Percentiles rank a stretch among this genome's conserved stretches.
These are phyloP conservation scores for Salpingus planirostris DNA, from an alignment of 2,888 invertebrate genomes.

Conservation along the genomic window DNA sequence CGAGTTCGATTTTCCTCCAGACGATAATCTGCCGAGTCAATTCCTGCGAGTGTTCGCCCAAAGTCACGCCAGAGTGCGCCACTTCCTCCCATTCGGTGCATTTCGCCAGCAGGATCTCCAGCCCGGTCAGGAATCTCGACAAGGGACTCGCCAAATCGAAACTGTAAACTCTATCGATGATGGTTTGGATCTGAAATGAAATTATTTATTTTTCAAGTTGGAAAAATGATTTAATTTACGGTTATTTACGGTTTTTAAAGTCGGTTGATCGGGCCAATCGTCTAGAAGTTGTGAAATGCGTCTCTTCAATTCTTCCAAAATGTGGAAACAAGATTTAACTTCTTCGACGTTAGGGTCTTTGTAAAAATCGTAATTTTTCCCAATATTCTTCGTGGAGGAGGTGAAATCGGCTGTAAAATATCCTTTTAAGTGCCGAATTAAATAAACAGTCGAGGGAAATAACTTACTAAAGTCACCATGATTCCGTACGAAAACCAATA, in stretches of 20 bases:
- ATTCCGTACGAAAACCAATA: conserved; percentile 46
- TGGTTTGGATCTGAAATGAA: conserved; percentile 19
- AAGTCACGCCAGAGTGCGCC: conserved; percentile 77
- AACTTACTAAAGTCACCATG: conserved; percentile 39
- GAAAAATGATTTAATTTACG: background rate
- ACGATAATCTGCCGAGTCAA: conserved; percentile 75
- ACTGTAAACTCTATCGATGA: conserved; percentile 54
- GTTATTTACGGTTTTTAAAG: conserved; percentile 60
- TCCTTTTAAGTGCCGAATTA: too few species aligned
- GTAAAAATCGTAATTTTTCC: conserved; percentile 58
- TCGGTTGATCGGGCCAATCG: conserved; percentile 88
- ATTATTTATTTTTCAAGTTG: background rate
- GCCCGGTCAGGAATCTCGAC: conserved; percentile 79
- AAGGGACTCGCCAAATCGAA: conserved; percentile 77
- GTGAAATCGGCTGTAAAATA: conserved; percentile 21
- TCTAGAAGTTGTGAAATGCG: conserved; percentile 55
- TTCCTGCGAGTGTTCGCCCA: conserved; percentile 61
- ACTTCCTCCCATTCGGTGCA: conserved; percentile 88
- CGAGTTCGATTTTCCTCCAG: conserved; percentile 86
- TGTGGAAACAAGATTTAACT: conserved; percentile 59
- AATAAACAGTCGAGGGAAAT: too few species aligned
- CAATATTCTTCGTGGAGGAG: conserved; percentile 20
- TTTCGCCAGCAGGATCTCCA: conserved; percentile 80
- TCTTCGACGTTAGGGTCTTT: conserved; percentile 73
- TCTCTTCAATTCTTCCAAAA: conserved; percentile 56